phyloP scores from a whole-genome alignment of 2,113 vertebrate species.

The Nannospalax galili region DNA sequence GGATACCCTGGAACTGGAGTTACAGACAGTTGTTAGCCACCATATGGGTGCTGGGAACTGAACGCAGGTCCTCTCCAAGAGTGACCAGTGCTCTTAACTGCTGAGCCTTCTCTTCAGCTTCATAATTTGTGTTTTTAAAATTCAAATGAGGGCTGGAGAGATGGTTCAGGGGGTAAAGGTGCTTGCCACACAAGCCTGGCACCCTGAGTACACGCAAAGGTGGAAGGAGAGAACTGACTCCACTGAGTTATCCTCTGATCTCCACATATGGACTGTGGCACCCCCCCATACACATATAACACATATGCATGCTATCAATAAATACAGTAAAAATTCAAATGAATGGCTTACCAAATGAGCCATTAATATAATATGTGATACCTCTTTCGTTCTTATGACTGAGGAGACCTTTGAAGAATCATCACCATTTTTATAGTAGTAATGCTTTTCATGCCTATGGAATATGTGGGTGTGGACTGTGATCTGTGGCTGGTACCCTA shows the following conservation, averaged over 20 bases:
- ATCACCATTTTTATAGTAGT: background rate
- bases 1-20: too few relatives aligned
- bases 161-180: background rate
- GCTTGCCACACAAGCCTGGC: background rate
- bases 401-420: background rate
- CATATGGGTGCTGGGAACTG: too few relatives aligned
- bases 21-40: too few relatives aligned
- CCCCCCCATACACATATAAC: background rate
- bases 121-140: background rate
- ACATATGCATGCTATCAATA: background rate
- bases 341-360: background rate
- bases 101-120: background rate
- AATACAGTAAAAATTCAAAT: background rate
- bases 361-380: background rate
- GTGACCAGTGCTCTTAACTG: too few relatives aligned
- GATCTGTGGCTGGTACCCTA: background rate
- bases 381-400: background rate
- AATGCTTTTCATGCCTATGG: background rate
- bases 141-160: background rate
- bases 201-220: background rate
- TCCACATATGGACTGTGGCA: too few relatives aligned
- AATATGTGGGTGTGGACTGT: background rate
- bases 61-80: too few relatives aligned
- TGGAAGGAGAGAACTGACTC: background rate
- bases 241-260: background rate